Conservation (phyloP, 2,888 invertebrate genomes). For the Drosophila paramelanica region DNA sequence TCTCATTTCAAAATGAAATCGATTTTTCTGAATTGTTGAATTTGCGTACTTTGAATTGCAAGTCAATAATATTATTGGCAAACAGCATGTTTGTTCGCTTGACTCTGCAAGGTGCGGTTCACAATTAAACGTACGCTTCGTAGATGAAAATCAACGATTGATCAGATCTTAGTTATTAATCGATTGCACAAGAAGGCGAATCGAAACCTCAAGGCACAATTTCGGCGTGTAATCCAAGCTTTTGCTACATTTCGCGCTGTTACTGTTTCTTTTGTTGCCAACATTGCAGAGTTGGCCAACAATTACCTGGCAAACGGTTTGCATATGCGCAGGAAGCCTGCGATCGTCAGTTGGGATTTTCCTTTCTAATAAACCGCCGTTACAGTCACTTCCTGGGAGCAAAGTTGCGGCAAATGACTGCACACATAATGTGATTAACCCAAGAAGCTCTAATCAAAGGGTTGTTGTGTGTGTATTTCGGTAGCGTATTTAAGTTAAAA, state of each 20-base stretch:
- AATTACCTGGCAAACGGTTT: constrained; percentile 45
- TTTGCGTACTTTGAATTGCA: constrained; percentile 1
- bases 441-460: constrained; percentile 5
- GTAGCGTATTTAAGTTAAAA: neutral
- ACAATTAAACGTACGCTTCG: constrained; percentile 50
- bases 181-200: constrained; percentile 55
- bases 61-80: constrained; percentile 3
- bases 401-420: constrained; percentile 19
- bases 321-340: constrained; percentile 49
- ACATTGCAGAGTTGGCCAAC: constrained; percentile 10
- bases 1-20: constrained; percentile 24
- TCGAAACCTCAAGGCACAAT: constrained; percentile 24
- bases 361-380: constrained; percentile 58
- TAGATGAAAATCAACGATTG: constrained; percentile 55
- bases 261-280: constrained; percentile 39
- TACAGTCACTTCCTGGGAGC: constrained; percentile 54
- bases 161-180: constrained; percentile 50
- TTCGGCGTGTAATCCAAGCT: constrained; percentile 22
- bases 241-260: constrained; percentile 28
- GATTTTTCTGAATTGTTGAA: constrained; percentile 7
- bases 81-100: neutral
- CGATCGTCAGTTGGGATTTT: constrained; percentile 39
- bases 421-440: constrained; percentile 1
- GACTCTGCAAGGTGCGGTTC: constrained; percentile 51
- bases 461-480: neutral